These are phyloP conservation scores for Therioaphis trifolii DNA, from an alignment of 2,888 invertebrate species.

Conservation along the genomic window DNA sequence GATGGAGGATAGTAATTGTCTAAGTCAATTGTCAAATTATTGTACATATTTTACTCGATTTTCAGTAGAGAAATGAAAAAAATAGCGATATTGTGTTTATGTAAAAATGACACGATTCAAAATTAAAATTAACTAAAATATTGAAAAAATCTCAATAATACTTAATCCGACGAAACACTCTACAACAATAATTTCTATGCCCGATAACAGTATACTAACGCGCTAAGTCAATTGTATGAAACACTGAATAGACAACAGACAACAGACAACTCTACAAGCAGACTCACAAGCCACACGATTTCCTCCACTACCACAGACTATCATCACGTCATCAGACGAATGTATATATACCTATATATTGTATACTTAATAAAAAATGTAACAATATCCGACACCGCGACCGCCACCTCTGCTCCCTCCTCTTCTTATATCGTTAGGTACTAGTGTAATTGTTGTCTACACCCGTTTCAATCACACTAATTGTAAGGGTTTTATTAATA, in stretches of 20 bases:
- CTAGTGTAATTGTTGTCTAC: not conserved
- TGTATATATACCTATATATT: not conserved
- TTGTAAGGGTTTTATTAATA: not conserved
- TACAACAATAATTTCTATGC: not conserved
- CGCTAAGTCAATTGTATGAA: not conserved
- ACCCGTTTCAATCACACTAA: conserved; percentile 26
- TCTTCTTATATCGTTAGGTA: not conserved
- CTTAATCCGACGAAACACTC: conserved; percentile 5
- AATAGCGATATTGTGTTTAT: too few relatives aligned
- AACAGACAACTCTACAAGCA: conserved; percentile 35
- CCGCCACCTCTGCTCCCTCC: not conserved
- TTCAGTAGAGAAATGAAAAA: not conserved
- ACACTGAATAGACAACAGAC: conserved; percentile 21
- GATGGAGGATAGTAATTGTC: not conserved
- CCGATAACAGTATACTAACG: not conserved
- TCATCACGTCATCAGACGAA: not conserved
- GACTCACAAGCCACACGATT: conserved; percentile 4
- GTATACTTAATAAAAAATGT: conserved; percentile 19
- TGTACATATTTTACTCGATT: conserved; percentile 24
- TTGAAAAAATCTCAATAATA: conserved; percentile 21
- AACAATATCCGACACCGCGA: conserved; percentile 45
- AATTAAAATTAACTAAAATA: not conserved
- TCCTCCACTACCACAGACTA: conserved; percentile 25
- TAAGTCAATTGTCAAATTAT: not conserved
- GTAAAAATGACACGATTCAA: not conserved